These are phyloP conservation scores for Phymorhynchus buccinoides DNA, from an alignment of 1,140 invertebrate species.

Conservation along the genomic window DNA sequence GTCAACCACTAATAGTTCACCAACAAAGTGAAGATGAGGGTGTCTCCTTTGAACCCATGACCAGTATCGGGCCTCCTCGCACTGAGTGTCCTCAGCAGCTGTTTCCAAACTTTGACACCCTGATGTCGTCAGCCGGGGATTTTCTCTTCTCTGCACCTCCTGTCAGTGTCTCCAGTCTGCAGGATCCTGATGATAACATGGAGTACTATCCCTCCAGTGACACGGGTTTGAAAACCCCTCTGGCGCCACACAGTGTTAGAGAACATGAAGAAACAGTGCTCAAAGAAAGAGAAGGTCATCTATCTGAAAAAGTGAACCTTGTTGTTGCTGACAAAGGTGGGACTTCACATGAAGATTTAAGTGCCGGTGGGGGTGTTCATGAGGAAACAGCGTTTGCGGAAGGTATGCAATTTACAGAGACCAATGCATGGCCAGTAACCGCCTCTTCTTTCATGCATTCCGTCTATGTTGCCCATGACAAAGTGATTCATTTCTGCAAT, in stretches of 20 bases:
- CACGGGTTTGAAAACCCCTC: not conserved
- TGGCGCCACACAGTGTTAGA: not conserved
- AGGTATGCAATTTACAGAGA: not conserved
- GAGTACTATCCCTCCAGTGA: not conserved
- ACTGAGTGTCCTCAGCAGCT: not conserved
- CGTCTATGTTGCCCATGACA: conserved; percentile 3
- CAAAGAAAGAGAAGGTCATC: not conserved
- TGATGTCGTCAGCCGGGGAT: not conserved
- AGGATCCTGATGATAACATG: not conserved
- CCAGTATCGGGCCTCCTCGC: not conserved
- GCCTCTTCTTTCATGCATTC: not conserved
- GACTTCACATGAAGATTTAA: not conserved
- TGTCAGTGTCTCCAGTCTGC: not conserved
- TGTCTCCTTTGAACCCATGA: not conserved
- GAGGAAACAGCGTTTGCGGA: not conserved
- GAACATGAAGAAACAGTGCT: not conserved
- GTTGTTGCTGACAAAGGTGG: not conserved
- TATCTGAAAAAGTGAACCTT: not conserved
- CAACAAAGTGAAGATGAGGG: not conserved
- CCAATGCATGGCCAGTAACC: too few species aligned
- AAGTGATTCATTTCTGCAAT: not conserved
- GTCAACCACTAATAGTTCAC: not conserved
- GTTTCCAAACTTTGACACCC: not conserved
- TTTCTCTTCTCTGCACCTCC: not conserved
- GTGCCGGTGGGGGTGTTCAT: not conserved